Base-by-base conservation (phyloP, 2,797 vertebrate genomes). In the Sebastolobus alascanus region DNA sequence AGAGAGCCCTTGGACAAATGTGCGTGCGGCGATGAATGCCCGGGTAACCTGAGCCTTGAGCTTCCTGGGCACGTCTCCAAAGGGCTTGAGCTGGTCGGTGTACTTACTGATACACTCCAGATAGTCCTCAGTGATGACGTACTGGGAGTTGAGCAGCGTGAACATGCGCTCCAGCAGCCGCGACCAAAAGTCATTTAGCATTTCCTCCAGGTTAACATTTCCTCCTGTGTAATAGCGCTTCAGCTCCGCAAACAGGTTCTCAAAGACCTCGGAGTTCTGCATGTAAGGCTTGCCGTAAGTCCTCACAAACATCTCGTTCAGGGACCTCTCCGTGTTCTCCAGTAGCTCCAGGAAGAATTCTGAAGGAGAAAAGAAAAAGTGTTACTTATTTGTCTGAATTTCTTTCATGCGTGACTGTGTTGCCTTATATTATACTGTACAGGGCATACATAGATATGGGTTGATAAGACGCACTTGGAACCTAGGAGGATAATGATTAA, bases 171-270 rank as follows among this genome's bases (percentile, higher is more conserved):
- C 98, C 93, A 99, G 94, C 74, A 99, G 95, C 66, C 97, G 96
- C 2, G 97, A 97, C 98, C 98, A 99, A 93, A 99, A 99, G 92
- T 99, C 98, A 12, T 97, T 97, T 56, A 99, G 96, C 97, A 98
- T 98, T 87, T 99, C 99, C 82, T 99, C 98, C 93, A 99, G 91
- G 91, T 99, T 99, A 38, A 99, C 97, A 0, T 98, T 98, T 46
- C 97, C 98, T n/a, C 97, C 98, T 0, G 97, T 98, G 93, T 99
- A 99, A 73, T 99, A 99, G 2, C 97, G 94, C 88, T 98, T 99
- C 59, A 99, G 96, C 89, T 99, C 98, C 0, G 97, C 93, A 76
- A 99, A 99, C 78, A 99, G 97, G 84, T 97, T 97, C 95, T 98
- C 97, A 92, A 99, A 99, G 27, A 99, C 97, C 85, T 99, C 98